Base-by-base conservation (phyloP, 1,140 invertebrate species). In the Akabosia matsudoensis region DNA sequence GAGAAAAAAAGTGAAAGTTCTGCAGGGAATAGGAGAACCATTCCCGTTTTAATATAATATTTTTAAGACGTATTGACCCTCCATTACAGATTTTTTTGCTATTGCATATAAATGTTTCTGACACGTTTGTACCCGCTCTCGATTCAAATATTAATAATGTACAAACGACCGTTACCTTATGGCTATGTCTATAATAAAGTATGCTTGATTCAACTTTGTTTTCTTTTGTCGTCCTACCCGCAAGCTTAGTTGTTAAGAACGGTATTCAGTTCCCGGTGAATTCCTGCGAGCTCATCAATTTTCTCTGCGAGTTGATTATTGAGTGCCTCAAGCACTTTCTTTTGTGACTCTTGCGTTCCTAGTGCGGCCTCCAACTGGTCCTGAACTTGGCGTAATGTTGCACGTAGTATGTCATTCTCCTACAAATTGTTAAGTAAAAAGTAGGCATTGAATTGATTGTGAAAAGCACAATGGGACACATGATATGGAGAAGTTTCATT, bases 201-300 rank as follows among this genome's bases (percentile, higher is more conserved):
- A n/a, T n/a, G n/a, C n/a, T n/a, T n/a, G n/a, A n/a, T n/a, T n/a
- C n/a, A n/a, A n/a, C n/a, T n/a, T n/a, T n/a, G n/a, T n/a, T n/a
- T n/a, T n/a, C n/a, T n/a, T n/a, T n/a, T n/a, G n/a, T n/a, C n/a
- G 37, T 45, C 18, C 7, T 45, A 45, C 7, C 7, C 7, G 37
- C 37, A 45, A n/a, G 37, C n/a, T 91, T 90, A 92, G 87, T 91
- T 91, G 84, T 91, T 90, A 83, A 92, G 82, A 81, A 91, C 91
- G 70, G 90, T 90, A 82, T 88, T 89, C 79, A 94, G 90, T 88
- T 94, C 92, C 85, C 91, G 89, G 85, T 93, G 92, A 83, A 94
- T 91, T 77, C 89, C 90, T 76, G 90, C 91, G 83, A 96, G 86
- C 85, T 96, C 94, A 83, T 93, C 91, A 78, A 97, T 91, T 82